Evolutionary conservation across 2,113 vertebrate genomes (phyloP), one percentile per base, ranked within the genome.

Genomic region (Aegotheles bennettii): DNA sequence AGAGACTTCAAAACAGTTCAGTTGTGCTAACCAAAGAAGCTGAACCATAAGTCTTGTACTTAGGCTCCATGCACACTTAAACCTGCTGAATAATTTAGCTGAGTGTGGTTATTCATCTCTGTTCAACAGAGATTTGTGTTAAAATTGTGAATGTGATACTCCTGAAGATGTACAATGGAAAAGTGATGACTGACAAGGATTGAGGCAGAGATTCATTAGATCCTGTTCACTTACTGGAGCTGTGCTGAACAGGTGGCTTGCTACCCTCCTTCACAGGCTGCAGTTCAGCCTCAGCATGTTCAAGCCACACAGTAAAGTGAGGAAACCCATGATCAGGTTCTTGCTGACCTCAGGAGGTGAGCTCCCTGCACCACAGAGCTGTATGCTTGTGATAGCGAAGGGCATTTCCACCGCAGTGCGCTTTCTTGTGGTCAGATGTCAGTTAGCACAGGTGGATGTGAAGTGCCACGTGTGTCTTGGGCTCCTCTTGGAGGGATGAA

Each of bases 351-450:
- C 97, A 91, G 95, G 87, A 89, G 97, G 98, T 85, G 96, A 97
- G 98, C 97, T 97, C 95, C 95, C 90, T 91, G 81, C 70, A 79
- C 97, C 94, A n/a, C 98, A 97, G 88, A 36, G 90, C 98, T 60
- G 85, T 97, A 97, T 29, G 50, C 85, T 20, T 42, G 50, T 88
- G 98, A 97, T 97, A 60, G 97, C 76, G 35, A 11, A 96, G 98
- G 98, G 98, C 97, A 98, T 98, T 98, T 98, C 98, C 97, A 97
- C 95, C 85, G 4, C 71, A 57, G 94, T 59, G 56, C 74, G 59
- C 97, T 97, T 93, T 98, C 97, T 98, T 98, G 98, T 98, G 98
- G 98, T 60, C 15, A 87, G 97, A 89, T 68, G 98, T 97, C 99
- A 96, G 99, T 98, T 98, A 92, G 96, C 96, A 33, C 98, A 99